phyloP scores from a whole-genome alignment of 2,797 vertebrate species.

The Lagorchestes hirsutus region DNA sequence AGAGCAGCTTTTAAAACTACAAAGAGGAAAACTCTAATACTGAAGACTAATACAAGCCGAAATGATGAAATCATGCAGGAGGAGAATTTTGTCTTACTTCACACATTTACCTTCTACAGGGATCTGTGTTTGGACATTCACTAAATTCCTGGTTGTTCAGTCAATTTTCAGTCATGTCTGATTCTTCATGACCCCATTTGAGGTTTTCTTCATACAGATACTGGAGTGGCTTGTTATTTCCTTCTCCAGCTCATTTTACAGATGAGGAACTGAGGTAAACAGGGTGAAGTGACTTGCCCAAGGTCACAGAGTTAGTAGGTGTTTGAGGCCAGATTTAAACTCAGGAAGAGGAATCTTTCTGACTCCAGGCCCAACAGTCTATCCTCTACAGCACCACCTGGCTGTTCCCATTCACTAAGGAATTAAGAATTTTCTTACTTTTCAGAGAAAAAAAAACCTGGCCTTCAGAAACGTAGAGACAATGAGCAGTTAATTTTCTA shows the following conservation, averaged over 20 bases:
- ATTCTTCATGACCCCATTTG: background rate
- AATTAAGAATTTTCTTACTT: conserved; percentile 28
- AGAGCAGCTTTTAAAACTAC: conserved; percentile 14
- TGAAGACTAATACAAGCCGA: conserved; percentile 54
- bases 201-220: background rate
- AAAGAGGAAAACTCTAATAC: conserved; percentile 46
- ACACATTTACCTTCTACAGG: conserved; percentile 26
- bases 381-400: background rate
- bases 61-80: background rate
- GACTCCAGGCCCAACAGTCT: background rate
- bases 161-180: background rate
- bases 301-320: background rate
- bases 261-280: background rate
- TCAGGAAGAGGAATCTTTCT: background rate
- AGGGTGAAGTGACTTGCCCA: background rate
- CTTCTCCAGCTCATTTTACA: background rate
- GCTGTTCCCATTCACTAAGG: background rate
- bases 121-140: conserved; percentile 27
- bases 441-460: conserved; percentile 67
- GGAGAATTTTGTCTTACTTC: conserved; percentile 12
- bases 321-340: background rate
- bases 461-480: conserved; percentile 39
- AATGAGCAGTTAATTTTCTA: conserved; percentile 38
- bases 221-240: background rate
- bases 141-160: background rate